Percentiles rank a stretch among this genome's conserved stretches.
Evolutionary conservation across 2,888 invertebrate genomes (phyloP).

Genomic region (Onthophagus sagittarius): DNA sequence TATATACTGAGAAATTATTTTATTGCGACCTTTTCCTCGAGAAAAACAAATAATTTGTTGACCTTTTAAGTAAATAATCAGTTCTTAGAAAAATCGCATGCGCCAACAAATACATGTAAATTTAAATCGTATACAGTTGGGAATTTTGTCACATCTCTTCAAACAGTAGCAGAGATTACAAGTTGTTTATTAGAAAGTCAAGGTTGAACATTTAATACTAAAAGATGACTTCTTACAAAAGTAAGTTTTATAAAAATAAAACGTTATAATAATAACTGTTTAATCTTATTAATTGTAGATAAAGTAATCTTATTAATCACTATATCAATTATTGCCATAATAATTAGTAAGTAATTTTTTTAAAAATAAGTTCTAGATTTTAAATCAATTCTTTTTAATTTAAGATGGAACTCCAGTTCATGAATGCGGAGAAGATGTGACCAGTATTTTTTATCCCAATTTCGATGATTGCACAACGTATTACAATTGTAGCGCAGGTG

Average conservation of each 20-base stretch:
- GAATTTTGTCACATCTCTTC: background rate
- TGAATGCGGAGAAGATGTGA: background rate
- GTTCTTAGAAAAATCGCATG: background rate
- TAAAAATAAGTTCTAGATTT: background rate
- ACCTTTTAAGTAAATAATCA: background rate
- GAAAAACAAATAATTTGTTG: no score
- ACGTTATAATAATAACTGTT: background rate
- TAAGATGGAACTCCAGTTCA: background rate
- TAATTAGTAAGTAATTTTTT: background rate
- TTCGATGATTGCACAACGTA: background rate
- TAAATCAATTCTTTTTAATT: background rate
- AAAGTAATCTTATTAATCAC: background rate
- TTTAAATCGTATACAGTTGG: background rate
- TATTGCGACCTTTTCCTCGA: no score
- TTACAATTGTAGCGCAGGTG: conserved; percentile 6
- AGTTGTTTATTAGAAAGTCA: background rate
- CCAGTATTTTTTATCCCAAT: background rate
- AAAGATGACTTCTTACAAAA: background rate
- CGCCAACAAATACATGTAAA: background rate
- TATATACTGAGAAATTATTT: no score
- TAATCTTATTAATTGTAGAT: background rate
- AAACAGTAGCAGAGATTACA: background rate
- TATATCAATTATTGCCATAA: background rate
- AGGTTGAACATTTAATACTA: background rate
- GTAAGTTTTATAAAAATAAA: background rate